Evolutionary conservation across 2,797 vertebrate species (phyloP), one percentile per base, ranked within the genome.

Genomic region (Bucorvus abyssinicus): DNA sequence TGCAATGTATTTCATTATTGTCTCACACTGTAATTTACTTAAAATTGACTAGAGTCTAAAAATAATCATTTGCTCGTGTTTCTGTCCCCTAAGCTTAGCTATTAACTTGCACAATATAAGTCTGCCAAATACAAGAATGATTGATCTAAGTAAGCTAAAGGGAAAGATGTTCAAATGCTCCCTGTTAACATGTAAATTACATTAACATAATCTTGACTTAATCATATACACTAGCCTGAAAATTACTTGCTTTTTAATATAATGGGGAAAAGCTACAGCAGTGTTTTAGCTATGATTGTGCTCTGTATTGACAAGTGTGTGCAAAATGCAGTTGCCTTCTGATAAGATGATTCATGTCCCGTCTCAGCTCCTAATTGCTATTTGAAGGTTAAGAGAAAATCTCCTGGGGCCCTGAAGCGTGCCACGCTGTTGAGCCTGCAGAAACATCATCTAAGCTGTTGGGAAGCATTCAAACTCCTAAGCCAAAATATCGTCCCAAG

Each of bases 161-260:
- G 84, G 93, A 97, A 89, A 89, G 81, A 83, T 92, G 71, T 85
- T 95, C 49, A 89, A 83, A 96, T 63, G 50, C 71, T 94, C 68
- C 78, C 86, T 75, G 89, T 95, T 97, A 97, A 93, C 73, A 86
- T 88, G 95, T 93, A 96, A 93, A 96, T 96, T 96, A 36, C 93
- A 96, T 97, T 94, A 94, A 80, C 96, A 97, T 96, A 95, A 70
- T 94, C 80, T 96, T 96, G 94, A 96, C 86, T 96, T 95, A 95
- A 97, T 94, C 74, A 88, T 61, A 68, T 71, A 80, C 57, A 36
- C 74, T 55, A 94, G 60, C 52, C 63, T 92, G 91, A 82, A 88
- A 95, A 96, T 95, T 90, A 75, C 49, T n/a, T 92, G 61, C 75
- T 81, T 95, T 95, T 94, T 90, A 92, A 92, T 89, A 83, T 89